A percentile compares a stretch with the other conserved stretches of the same genome.
These are phyloP conservation scores for Pristionchus fissidentatus DNA, from an alignment of 2,888 invertebrate species.

Conservation along the genomic window DNA sequence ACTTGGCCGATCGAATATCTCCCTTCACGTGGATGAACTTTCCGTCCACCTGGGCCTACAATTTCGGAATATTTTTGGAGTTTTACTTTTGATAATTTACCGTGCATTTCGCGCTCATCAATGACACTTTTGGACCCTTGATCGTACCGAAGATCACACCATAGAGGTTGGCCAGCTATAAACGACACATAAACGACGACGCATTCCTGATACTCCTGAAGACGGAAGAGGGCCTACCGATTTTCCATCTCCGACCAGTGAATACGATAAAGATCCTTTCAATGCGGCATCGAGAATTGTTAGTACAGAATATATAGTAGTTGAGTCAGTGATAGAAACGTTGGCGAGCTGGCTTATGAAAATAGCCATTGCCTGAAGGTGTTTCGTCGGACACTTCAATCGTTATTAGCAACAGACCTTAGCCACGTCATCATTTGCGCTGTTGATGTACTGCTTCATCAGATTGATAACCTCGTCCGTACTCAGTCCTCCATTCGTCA, in stretches of 20 bases:
- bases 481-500: background rate
- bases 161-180: slow-evolving; percentile 23
- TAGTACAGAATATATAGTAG: slow-evolving; percentile 41
- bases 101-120: slow-evolving; percentile 45
- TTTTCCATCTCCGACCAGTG: slow-evolving; percentile 46
- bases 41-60: slow-evolving; percentile 44
- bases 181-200: too few relatives aligned
- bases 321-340: slow-evolving; percentile 28
- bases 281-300: slow-evolving; percentile 49
- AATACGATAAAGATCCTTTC: slow-evolving; percentile 46
- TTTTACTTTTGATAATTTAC: background rate
- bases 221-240: background rate
- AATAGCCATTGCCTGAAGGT: slow-evolving; percentile 27
- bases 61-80: background rate
- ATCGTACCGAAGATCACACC: slow-evolving; percentile 48
- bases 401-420: slow-evolving; percentile 1
- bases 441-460: slow-evolving; percentile 1
- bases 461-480: slow-evolving; percentile 8
- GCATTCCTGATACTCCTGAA: background rate
- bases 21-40: slow-evolving; percentile 45
- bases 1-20: slow-evolving; percentile 48
- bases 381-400: too few relatives aligned
- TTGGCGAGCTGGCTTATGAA: slow-evolving; percentile 44
- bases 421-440: slow-evolving; percentile 19
- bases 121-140: slow-evolving; percentile 15